phyloP scores from a whole-genome alignment of 2,797 vertebrate species.

The Anas bahamensis region DNA sequence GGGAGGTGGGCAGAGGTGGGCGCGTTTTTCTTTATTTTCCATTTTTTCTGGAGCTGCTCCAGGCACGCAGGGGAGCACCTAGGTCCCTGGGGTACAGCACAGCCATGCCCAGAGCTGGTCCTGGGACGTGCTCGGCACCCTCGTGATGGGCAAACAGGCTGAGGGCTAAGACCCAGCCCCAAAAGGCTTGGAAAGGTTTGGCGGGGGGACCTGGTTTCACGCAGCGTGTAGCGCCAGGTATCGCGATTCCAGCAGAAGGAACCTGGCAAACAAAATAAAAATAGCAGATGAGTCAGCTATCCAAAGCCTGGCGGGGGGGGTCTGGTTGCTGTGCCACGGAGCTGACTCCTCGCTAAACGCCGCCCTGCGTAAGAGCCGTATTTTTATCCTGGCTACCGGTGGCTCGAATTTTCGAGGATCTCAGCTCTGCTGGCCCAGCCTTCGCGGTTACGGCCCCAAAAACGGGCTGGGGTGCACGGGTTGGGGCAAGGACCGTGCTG shows the following conservation, averaged over 20 bases:
- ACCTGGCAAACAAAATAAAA: not conserved
- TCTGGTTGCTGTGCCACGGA: not conserved
- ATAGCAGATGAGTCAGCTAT: not conserved
- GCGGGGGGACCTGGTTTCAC: fast-evolving
- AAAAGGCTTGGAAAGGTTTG: not conserved
- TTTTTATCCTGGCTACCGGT: not conserved
- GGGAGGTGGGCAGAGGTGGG: not conserved
- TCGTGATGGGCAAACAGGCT: fast-evolving
- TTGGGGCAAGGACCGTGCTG: not conserved
- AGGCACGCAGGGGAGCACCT: not conserved
- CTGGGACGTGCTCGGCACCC: fast-evolving
- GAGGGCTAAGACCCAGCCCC: not conserved
- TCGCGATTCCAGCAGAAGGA: not conserved
- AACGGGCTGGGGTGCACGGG: not conserved
- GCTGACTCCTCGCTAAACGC: not conserved
- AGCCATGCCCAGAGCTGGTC: not conserved
- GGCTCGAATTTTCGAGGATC: not conserved
- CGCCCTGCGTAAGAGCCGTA: not conserved
- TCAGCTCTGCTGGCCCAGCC: not conserved
- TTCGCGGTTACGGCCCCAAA: too few relatives aligned
- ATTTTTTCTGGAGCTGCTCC: not conserved
- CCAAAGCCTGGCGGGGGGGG: not conserved
- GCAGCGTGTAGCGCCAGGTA: not conserved
- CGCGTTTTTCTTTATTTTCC: not conserved
- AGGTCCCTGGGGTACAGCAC: not conserved